Conservation (phyloP, 2,888 invertebrate genomes). For the Epistrophella euchroma region DNA sequence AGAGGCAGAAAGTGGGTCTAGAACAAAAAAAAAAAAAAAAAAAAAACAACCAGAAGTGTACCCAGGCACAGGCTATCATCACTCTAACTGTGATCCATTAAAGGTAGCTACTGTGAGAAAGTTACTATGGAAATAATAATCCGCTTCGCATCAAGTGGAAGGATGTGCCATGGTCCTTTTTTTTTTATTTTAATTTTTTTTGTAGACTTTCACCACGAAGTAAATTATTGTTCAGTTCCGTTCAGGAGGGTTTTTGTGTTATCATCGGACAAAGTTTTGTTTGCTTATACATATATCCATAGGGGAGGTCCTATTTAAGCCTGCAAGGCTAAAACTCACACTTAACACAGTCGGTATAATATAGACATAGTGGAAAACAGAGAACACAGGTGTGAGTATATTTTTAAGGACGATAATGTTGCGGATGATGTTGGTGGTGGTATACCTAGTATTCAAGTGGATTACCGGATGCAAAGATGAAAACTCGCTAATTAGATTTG, state of each 20-base stretch:
- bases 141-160: slow-evolving; percentile 55
- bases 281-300: slow-evolving; percentile 21
- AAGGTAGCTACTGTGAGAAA: slow-evolving; percentile 34
- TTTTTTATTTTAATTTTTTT: slow-evolving; percentile 20
- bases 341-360: slow-evolving; percentile 7
- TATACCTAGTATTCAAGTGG: slow-evolving; percentile 45
- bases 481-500: slow-evolving; percentile 71
- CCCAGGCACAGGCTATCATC: slow-evolving; percentile 57
- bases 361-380: background rate
- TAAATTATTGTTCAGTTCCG: slow-evolving; percentile 12
- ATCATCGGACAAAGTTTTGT: slow-evolving; percentile 70
- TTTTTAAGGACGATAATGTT: background rate
- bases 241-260: slow-evolving; percentile 19
- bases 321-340: slow-evolving; percentile 49
- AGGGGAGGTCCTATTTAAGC: slow-evolving; percentile 15
- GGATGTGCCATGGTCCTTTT: slow-evolving; percentile 31
- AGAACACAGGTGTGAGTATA: slow-evolving; percentile 41
- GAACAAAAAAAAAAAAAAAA: slow-evolving; percentile 14
- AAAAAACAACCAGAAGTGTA: background rate
- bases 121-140: slow-evolving; percentile 70
- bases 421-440: background rate
- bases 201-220: slow-evolving; percentile 5
- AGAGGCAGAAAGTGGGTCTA: slow-evolving; percentile 20
- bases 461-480: slow-evolving; percentile 29
- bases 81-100: slow-evolving; percentile 12